Conservation (phyloP, 2,888 invertebrate species). For the Geophilus truncorum region DNA sequence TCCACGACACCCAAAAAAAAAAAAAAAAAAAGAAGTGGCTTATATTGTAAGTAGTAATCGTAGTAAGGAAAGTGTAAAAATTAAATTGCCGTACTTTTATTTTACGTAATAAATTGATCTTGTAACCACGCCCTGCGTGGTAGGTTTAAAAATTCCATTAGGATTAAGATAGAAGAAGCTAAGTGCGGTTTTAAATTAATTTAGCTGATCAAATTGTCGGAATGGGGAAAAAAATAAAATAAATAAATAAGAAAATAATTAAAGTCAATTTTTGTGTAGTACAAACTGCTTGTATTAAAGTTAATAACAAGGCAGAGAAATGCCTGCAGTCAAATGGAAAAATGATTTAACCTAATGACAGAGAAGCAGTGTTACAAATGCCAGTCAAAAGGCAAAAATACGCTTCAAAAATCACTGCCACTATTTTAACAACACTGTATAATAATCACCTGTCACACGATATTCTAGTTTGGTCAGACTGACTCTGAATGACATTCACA, state of each 20-base stretch:
- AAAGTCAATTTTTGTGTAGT: neutral
- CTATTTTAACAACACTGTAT: neutral
- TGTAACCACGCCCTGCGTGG: too few species aligned
- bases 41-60: too few species aligned
- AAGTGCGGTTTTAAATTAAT: neutral
- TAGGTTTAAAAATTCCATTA: neutral
- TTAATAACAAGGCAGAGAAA: conserved; percentile 12
- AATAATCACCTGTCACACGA: neutral
- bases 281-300: neutral
- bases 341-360: conserved; percentile 24
- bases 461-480: too few species aligned
- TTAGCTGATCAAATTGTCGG: neutral
- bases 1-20: neutral
- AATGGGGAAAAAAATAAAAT: neutral
- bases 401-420: neutral
- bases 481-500: too few species aligned
- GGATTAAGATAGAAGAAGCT: neutral
- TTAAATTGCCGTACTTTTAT: too few species aligned
- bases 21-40: neutral
- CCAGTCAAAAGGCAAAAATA: neutral
- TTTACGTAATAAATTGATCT: too few species aligned
- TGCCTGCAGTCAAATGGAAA: neutral
- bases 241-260: neutral
- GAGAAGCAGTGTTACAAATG: neutral
- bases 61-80: too few species aligned